These are phyloP conservation scores for Cyprinella venusta DNA, from an alignment of 2,797 vertebrate species.

Conservation along the genomic window DNA sequence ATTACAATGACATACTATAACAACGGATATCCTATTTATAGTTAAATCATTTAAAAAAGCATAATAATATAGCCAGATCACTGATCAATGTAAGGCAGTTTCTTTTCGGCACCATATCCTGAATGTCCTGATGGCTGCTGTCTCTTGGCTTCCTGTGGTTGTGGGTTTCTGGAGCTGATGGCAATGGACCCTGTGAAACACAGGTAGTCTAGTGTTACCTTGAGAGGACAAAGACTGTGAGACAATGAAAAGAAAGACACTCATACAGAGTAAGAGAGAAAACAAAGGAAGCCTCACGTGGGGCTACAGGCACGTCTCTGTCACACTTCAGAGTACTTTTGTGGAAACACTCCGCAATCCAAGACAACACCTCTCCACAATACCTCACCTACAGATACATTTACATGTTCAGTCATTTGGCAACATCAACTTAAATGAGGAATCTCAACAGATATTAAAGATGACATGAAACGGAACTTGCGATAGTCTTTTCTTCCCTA, in stretches of 20 bases:
- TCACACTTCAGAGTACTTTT: slow-evolving; percentile 80
- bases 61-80: slow-evolving; percentile 48
- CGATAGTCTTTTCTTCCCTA: neutral
- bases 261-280: neutral
- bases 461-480: neutral
- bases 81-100: slow-evolving; percentile 74
- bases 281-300: slow-evolving; percentile 67
- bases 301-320: slow-evolving; percentile 72
- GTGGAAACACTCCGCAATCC: slow-evolving; percentile 83
- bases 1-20: neutral
- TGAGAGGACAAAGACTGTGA: neutral
- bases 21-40: neutral
- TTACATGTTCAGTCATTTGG: neutral
- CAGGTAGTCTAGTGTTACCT: slow-evolving; percentile 6
- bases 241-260: slow-evolving; percentile 12
- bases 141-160: slow-evolving; percentile 59
- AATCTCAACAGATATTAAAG: neutral
- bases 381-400: slow-evolving; percentile 73
- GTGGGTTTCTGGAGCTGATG: slow-evolving; percentile 41
- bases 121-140: slow-evolving; percentile 59
- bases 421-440: neutral
- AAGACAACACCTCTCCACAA: slow-evolving; percentile 81
- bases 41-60: neutral
- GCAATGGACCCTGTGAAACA: slow-evolving; percentile 60
- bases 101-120: slow-evolving; percentile 68